A percentile compares a stretch with the other conserved stretches of the same genome.
These are phyloP conservation scores for Drosophila triauraria DNA, from an alignment of 1,140 invertebrate species.

Conservation along the genomic window DNA sequence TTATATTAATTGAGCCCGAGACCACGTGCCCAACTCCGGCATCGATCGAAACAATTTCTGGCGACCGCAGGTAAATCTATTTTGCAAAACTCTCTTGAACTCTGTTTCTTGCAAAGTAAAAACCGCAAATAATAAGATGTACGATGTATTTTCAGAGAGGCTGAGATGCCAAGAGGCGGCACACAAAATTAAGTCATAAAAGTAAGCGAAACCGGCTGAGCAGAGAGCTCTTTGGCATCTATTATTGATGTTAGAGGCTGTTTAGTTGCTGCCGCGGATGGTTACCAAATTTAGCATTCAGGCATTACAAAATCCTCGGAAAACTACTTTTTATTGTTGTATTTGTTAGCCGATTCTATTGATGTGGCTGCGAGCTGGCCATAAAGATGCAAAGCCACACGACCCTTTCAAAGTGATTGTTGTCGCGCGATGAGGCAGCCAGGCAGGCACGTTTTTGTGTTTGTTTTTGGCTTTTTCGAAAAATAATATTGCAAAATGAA, in stretches of 20 bases:
- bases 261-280: conserved; percentile 24
- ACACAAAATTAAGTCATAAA: conserved; percentile 53
- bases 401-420: conserved; percentile 78
- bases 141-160: conserved; percentile 4
- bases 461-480: conserved; percentile 20
- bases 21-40: conserved; percentile 40
- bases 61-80: conserved; percentile 66
- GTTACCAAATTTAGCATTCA: conserved; percentile 55
- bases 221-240: conserved; percentile 39
- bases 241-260: conserved; percentile 58
- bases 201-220: conserved; percentile 41
- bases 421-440: conserved; percentile 28
- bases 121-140: conserved; percentile 49
- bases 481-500: conserved; percentile 74
- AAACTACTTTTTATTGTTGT: conserved; percentile 7
- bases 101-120: conserved; percentile 35
- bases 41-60: conserved; percentile 27
- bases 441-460: conserved; percentile 40
- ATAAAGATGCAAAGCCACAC: conserved; percentile 49
- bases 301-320: conserved; percentile 53
- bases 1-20: conserved; percentile 38
- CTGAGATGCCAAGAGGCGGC: neutral
- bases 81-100: conserved; percentile 66
- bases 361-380: conserved; percentile 43
- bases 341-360: conserved; percentile 52